These are phyloP conservation scores for Barypeithes pellucidus DNA, from an alignment of 2,888 invertebrate genomes.

Conservation along the genomic window DNA sequence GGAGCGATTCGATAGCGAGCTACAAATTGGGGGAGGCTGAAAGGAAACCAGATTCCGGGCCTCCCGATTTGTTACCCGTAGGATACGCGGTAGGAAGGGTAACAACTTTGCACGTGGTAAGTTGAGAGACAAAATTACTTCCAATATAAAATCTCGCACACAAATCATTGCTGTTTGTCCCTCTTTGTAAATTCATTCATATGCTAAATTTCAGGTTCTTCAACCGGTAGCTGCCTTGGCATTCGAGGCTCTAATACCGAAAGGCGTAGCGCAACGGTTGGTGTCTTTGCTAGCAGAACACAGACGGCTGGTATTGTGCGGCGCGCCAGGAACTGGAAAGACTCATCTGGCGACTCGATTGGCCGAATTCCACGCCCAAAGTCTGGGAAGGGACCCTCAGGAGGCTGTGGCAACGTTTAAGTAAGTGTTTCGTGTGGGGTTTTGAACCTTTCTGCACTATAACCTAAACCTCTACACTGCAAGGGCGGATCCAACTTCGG, in stretches of 20 bases:
- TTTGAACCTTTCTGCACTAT: background rate
- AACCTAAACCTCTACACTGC: no score
- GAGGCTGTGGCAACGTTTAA: slow-evolving; percentile 96
- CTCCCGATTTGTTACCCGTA: slow-evolving; percentile 93
- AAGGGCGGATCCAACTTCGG: no score
- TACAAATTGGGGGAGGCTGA: slow-evolving; percentile 95
- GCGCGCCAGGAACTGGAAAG: slow-evolving; percentile 96
- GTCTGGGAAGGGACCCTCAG: slow-evolving; percentile 86
- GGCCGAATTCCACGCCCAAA: slow-evolving; percentile 93
- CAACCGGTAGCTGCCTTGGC: slow-evolving; percentile 90
- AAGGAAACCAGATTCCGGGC: slow-evolving; percentile 84
- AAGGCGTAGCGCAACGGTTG: slow-evolving; percentile 93
- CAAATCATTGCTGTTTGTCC: background rate
- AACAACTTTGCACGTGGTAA: slow-evolving; percentile 86
- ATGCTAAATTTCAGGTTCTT: slow-evolving; percentile 72
- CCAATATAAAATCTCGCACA: no score
- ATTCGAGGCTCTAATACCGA: slow-evolving; percentile 96
- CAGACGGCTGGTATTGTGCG: slow-evolving; percentile 94
- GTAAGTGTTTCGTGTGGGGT: slow-evolving; percentile 71
- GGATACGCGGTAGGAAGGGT: slow-evolving; percentile 94
- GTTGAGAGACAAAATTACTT: no score
- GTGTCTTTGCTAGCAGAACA: slow-evolving; percentile 89
- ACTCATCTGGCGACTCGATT: slow-evolving; percentile 95
- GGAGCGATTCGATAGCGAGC: slow-evolving; percentile 88
- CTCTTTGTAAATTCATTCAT: background rate